Base-by-base conservation (phyloP, 2,888 invertebrate genomes). In the Aromia moschata region DNA sequence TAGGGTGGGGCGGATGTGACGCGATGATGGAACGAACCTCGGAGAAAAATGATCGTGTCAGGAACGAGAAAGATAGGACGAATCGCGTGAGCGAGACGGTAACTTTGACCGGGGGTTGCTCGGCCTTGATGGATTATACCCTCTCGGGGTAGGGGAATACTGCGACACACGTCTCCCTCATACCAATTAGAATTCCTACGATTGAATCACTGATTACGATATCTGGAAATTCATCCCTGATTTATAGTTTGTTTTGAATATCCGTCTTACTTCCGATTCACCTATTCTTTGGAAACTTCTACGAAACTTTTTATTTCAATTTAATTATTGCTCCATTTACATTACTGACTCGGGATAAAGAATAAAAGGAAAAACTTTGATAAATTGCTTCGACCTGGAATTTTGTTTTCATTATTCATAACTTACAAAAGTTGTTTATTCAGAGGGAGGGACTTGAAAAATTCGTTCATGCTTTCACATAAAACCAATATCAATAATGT, bases 11-110 rank as follows among this genome's bases (percentile, higher is more conserved):
- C 81, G 81, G 84, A 83, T 85, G 85, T 87, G 87, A 87, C 87
- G 87, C 86, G 87, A 87, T 87, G 87, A 87, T 87, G 87, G 87
- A 87, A 85, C 86, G 87, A 82, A 85, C 85, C 85, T 84, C 77
- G 85, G 85, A 87, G 87, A 87, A 87, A 87, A 87, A 87, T 87
- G 87, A 87, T 87, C 86, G 84, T 84, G 86, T 79, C 79, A 83
- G 79, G 75, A 66, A 60, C 65, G 73, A 70, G 69, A 66, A 69
- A 64, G 71, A 70, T 66, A 64, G 72, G 20, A 82, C 72, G 76
- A 62, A 64, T 60, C 56, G 70, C 58, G 67, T 70, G 80, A 77
- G 79, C 84, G 84, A 84, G 85, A 84, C 84, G 85, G 83, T 83
- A 84, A 84, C 83, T 82, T 84, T 84, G 85, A 85, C 85, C 84